Evolutionary conservation across 2,888 invertebrate species (phyloP).

Genomic region (Idaea biselata): DNA sequence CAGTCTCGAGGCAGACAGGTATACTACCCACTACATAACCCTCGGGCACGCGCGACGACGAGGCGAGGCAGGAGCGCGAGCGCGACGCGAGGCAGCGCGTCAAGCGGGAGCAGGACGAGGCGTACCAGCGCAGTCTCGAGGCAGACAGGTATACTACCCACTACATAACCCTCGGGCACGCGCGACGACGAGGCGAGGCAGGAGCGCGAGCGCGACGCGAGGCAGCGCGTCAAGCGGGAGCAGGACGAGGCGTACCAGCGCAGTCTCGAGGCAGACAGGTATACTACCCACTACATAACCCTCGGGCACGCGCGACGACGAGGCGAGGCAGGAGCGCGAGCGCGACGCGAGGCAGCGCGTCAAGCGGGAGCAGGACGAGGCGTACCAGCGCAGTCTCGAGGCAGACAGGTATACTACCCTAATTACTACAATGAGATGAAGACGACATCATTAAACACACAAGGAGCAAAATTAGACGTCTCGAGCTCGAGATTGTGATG

Average conservation of each 20-base stretch:
- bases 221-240: slow-evolving; percentile 94
- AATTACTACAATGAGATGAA: too few relatives aligned
- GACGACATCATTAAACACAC: too few relatives aligned
- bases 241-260: slow-evolving; percentile 96
- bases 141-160: slow-evolving; percentile 83
- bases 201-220: slow-evolving; percentile 92
- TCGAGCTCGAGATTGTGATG: too few relatives aligned
- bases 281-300: too few relatives aligned
- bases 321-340: slow-evolving; percentile 92
- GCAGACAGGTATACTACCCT: slow-evolving; percentile 84
- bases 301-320: slow-evolving; percentile 86
- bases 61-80: slow-evolving; percentile 92
- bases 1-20: slow-evolving; percentile 92
- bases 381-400: slow-evolving; percentile 93
- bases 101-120: slow-evolving; percentile 95
- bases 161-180: too few relatives aligned
- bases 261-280: slow-evolving; percentile 92
- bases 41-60: slow-evolving; percentile 86
- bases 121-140: slow-evolving; percentile 93
- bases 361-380: slow-evolving; percentile 95
- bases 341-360: slow-evolving; percentile 93
- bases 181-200: slow-evolving; percentile 88
- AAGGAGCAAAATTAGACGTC: too few relatives aligned
- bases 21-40: slow-evolving; percentile 21
- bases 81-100: slow-evolving; percentile 93